Evolutionary conservation across 2,888 invertebrate genomes (phyloP), one percentile per base, ranked within the genome.

Genomic region (Plagiodera versicolora): DNA sequence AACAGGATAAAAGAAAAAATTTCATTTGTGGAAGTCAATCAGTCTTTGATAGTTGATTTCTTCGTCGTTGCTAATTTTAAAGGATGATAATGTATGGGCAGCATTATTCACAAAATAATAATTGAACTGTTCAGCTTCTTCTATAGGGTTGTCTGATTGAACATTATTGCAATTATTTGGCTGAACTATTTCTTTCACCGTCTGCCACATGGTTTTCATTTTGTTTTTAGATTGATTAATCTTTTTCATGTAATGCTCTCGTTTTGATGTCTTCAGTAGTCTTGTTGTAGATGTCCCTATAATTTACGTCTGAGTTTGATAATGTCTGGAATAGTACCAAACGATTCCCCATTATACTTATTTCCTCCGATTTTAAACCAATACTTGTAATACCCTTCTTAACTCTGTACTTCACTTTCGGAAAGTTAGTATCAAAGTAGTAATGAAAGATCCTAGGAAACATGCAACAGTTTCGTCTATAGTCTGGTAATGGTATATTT

Each of bases 151-250:
- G n/a, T n/a, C n/a, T n/a, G n/a, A n/a, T n/a, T n/a, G n/a, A n/a
- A n/a, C n/a, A n/a, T n/a, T n/a, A n/a, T n/a, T n/a, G n/a, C n/a
- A n/a, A n/a, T n/a, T n/a, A n/a, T n/a, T n/a, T n/a, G n/a, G n/a
- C n/a, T n/a, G n/a, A n/a, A n/a, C n/a, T n/a, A n/a, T n/a, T n/a
- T n/a, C n/a, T n/a, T n/a, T n/a, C n/a, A n/a, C 39, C 18, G 39
- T 35, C 17, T 51, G 51, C 32, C 51, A 51, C 46, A 46, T 46
- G 46, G 46, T 14, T 14, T 46, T 46, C 19, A 19, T 18, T 19
- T 52, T 35, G 30, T 35, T 32, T 35, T 52, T 35, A 18, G 52
- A 32, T 18, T 32, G 39, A 35, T 24, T 9, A 32, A 52, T 32
- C 18, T 52, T 32, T 52, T 30, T 32, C 9, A 20, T n/a, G 20